Evolutionary conservation across 2,113 vertebrate genomes (phyloP), one percentile per base, ranked within the genome.

Genomic region (Gambusia affinis): DNA sequence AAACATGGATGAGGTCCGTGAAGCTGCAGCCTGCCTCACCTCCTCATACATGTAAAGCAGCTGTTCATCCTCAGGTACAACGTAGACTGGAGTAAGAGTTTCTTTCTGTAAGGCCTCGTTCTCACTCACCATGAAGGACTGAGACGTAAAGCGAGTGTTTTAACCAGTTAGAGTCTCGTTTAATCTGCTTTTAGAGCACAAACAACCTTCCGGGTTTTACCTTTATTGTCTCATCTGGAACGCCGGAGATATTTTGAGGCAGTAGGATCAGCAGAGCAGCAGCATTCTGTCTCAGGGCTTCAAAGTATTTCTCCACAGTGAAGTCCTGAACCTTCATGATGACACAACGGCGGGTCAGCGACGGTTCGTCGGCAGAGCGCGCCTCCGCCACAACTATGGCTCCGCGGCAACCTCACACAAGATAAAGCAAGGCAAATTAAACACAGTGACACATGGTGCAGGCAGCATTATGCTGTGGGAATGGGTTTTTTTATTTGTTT

Each of bases 11-110:
- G 90, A 92, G 29, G 87, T 92, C 15, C 88, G 84, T 1, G 88
- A 78, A 66, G 91, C 91, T 12, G 92, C 93, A 0, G 91, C 92
- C 65, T 90, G 87, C 82, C 91, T 94, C n/a, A 94, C 89, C 78
- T 95, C 94, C 15, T 94, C 91, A 64, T 95, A 95, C 93, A 96
- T 95, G 70, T 57, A 88, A n/a, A 95, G 91, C 29, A 96, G 87
- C 74, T 94, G 93, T 8, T 93, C 90, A 15, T 95, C 93, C 72
- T 96, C 95, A 4, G 77, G 86, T 1, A 73, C 90, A 37, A 95
- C 93, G 30, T 95, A 95, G 33, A 95, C 88, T 0, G 95, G 95
- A 77, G 94, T 92, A 29, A 93, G 82, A 0, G 88, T 93, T 65
- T 93, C 91, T 44, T 78, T 92, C 66, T 73, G 75, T 51, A 96